These are phyloP conservation scores for Siniperca chuatsi DNA, from an alignment of 2,113 vertebrate species.

Conservation along the genomic window DNA sequence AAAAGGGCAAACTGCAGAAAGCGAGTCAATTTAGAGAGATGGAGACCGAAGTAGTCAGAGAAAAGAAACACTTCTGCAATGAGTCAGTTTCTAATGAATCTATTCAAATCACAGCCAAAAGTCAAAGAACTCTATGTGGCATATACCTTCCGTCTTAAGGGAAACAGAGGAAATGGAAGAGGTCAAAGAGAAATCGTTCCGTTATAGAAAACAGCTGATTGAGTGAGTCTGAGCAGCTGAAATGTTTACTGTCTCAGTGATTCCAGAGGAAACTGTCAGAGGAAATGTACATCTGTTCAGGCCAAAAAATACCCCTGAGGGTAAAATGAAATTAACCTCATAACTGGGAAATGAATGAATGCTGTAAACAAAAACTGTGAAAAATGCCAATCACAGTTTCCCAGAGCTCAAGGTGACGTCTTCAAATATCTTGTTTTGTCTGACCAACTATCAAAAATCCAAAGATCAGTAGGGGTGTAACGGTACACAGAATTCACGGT, in stretches of 20 bases:
- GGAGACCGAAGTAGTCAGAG: background rate
- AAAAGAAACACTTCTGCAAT: conserved; percentile 7
- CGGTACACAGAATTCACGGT: no score
- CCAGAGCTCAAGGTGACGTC: background rate
- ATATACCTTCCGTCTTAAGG: background rate
- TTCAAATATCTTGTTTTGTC: background rate
- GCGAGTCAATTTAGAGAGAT: background rate
- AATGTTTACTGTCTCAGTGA: background rate
- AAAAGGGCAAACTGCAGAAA: conserved; percentile 37
- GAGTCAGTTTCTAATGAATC: conserved; percentile 11
- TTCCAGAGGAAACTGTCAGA: conserved; percentile 4
- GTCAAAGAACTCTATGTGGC: background rate
- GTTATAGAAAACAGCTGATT: conserved; percentile 26
- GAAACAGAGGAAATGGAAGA: conserved; percentile 17
- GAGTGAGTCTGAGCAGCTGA: conserved; percentile 14
- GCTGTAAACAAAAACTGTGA: conserved; percentile 1
- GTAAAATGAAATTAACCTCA: background rate
- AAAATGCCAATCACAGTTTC: background rate
- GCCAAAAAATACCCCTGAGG: background rate
- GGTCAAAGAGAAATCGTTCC: background rate
- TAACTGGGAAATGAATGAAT: background rate
- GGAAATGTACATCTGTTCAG: conserved; percentile 4
- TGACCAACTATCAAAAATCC: background rate
- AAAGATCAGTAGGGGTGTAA: no score
- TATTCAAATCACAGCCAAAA: background rate